phyloP scores from a whole-genome alignment of 2,113 vertebrate genomes.

The Anhinga anhinga region DNA sequence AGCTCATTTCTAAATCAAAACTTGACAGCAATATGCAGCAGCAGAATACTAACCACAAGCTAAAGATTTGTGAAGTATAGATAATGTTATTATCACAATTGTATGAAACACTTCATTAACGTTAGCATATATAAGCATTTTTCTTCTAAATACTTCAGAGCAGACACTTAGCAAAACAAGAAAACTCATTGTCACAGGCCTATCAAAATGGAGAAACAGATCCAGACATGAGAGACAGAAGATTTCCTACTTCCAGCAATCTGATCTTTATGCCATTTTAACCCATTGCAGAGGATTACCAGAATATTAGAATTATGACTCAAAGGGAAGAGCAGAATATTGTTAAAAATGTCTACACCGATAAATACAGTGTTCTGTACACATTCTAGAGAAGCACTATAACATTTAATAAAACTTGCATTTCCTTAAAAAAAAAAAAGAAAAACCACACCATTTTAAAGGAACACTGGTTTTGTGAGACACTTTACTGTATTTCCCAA shows the following conservation, averaged over 20 bases:
- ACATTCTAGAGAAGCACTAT: background rate
- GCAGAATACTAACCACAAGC: background rate
- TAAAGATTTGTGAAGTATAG: background rate
- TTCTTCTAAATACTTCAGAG: background rate
- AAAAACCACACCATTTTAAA: background rate
- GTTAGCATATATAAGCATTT: background rate
- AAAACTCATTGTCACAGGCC: background rate
- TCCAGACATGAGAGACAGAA: background rate
- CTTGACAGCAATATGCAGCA: background rate
- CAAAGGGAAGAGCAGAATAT: background rate
- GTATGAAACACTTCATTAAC: background rate
- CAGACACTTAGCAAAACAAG: background rate
- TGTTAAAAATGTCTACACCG: background rate
- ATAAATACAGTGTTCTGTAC: background rate
- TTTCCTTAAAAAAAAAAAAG: background rate
- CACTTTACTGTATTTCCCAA: background rate
- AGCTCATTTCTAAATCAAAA: background rate
- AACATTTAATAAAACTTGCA: background rate
- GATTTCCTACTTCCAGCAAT: background rate
- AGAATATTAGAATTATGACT: background rate
- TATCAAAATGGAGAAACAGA: background rate
- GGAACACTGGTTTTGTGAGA: background rate
- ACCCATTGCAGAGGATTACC: background rate
- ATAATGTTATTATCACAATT: background rate
- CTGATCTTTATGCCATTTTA: background rate